Percentiles rank a stretch among this genome's conserved stretches.
Conservation (phyloP, 2,888 invertebrate genomes). For the Philereme vetulata region DNA sequence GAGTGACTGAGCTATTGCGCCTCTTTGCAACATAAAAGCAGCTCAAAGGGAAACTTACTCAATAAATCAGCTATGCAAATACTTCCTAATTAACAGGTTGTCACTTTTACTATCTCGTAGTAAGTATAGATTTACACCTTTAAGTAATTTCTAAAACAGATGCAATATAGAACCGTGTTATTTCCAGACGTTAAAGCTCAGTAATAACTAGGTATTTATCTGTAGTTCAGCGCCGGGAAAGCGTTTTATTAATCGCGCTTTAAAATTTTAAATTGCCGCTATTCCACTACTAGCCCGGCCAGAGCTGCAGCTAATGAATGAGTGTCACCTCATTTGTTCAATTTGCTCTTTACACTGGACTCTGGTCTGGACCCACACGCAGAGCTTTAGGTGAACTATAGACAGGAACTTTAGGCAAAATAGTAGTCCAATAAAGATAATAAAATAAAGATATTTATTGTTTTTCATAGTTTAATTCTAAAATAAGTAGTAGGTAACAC, state of each 20-base stretch:
- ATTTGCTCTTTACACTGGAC: background rate
- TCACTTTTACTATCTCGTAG: slow-evolving; percentile 2
- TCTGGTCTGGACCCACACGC: too few species aligned
- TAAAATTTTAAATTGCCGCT: slow-evolving; percentile 9
- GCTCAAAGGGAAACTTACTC: background rate
- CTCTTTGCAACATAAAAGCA: too few species aligned
- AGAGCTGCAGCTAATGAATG: slow-evolving; percentile 2
- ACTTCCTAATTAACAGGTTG: background rate
- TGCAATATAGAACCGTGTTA: slow-evolving; percentile 5
- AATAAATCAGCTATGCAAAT: background rate
- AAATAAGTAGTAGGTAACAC: too few species aligned
- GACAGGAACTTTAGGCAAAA: too few species aligned
- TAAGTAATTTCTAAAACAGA: slow-evolving; percentile 12
- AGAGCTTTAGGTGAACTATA: too few species aligned
- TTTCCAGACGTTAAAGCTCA: background rate
- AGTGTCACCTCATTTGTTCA: background rate
- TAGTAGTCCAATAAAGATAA: too few species aligned
- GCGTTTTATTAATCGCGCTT: slow-evolving; percentile 8
- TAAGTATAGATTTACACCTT: background rate
- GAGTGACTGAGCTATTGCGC: too few species aligned
- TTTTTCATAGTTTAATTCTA: too few species aligned
- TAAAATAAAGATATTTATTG: too few species aligned
- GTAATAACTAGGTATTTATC: background rate
- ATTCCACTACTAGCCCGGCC: background rate
- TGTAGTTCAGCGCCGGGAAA: slow-evolving; percentile 1